These are phyloP conservation scores for Corvus hawaiiensis DNA, from an alignment of 2,113 vertebrate species.

Conservation along the genomic window DNA sequence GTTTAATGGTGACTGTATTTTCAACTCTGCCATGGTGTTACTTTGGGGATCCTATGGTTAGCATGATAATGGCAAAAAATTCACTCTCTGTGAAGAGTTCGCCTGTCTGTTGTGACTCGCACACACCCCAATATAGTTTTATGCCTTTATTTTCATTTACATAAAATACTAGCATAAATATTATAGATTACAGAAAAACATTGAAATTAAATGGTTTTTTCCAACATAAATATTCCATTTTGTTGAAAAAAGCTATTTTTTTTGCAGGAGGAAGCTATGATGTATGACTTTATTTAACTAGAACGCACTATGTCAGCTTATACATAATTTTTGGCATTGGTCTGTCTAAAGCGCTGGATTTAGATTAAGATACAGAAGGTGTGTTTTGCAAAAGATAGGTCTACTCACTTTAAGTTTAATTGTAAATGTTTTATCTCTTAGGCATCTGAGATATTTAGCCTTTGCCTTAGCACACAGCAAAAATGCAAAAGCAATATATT, in stretches of 20 bases:
- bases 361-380: not conserved
- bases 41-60: not conserved
- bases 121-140: not conserved
- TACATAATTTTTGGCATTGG: not conserved
- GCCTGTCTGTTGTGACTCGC: not conserved
- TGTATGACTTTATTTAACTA: not conserved
- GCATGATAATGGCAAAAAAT: fast-evolving
- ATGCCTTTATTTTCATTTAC: not conserved
- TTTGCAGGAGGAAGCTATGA: not conserved
- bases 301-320: not conserved
- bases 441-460: not conserved
- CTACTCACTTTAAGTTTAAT: not conserved
- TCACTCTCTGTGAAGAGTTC: not conserved
- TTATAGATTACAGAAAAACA: not conserved
- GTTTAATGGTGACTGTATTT: not conserved
- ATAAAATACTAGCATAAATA: not conserved
- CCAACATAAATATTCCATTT: not conserved
- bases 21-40: not conserved
- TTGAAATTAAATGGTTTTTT: not conserved
- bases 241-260: not conserved
- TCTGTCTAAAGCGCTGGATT: not conserved
- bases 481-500: not conserved
- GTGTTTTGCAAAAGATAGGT: not conserved
- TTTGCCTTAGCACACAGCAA: not conserved
- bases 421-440: not conserved